Evolutionary conservation across 2,888 invertebrate genomes (phyloP), one percentile per base, ranked within the genome.

Genomic region (Myopa testacea): DNA sequence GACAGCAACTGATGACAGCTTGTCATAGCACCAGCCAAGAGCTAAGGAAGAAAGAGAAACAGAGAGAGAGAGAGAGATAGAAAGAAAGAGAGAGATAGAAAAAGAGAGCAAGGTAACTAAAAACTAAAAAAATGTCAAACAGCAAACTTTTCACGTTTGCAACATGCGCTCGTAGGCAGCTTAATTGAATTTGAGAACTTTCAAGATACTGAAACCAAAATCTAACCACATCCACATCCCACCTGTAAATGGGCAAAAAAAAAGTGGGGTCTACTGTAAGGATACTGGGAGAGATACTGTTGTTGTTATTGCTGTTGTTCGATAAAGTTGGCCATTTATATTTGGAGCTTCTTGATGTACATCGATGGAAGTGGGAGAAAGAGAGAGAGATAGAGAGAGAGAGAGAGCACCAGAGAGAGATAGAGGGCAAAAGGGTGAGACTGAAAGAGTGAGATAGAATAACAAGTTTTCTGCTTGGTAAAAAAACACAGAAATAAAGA

Each of bases 151-250:
- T 58, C 40, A 45, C 63, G 73, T 73, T 73, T 60, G 75, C 69
- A 75, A 75, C 75, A 75, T 75, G 75, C 69, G 69, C 40, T 75
- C 69, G 40, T 69, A 75, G 75, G 75, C 75, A 60, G 69, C 75
- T 55, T 75, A 75, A 75, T 75, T 75, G 75, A 75, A 75, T 75
- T 75, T 60, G 68, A 75, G 68, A 75, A 68, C 60, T 69, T 68
- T 38, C 26, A 34, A 26, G 60, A 40, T 60, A 60, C 37, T 12
- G 63, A 8, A 34, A 8, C 16, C 38, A 38, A 65, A 38, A 10
- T n/a, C 55, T 55, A n/a, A 55, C 55, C 14, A 55, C 14, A 55
- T n/a, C 55, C 14, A 55, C 55, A 38, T n/a, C 34, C 52, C 50
- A 19, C 4, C 55, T 55, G 8, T 5, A 55, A n/a, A 14, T 40